A percentile compares a stretch with the other conserved stretches of the same genome.
Conservation (phyloP, 2,888 invertebrate species). For the Epinotia brunnichana region DNA sequence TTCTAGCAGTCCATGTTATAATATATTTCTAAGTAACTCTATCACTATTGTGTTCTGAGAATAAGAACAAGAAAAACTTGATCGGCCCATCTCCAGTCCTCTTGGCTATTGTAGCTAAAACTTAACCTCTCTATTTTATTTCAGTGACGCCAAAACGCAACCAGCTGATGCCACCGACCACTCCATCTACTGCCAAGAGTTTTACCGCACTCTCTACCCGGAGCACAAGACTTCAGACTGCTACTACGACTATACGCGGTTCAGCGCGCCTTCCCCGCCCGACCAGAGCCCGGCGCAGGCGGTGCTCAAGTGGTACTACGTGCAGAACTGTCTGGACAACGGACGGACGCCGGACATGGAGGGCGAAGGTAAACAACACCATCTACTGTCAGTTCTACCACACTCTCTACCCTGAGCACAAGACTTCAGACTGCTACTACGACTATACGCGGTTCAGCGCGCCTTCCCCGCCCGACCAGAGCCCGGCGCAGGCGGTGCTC, state of each 20-base stretch:
- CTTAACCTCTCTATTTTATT: not conserved
- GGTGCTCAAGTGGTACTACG: slow-evolving; percentile 68
- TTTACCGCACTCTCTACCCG: slow-evolving; percentile 70
- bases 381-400: slow-evolving; percentile 71
- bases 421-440: slow-evolving; percentile 55
- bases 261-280: slow-evolving; percentile 46
- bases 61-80: too few species aligned
- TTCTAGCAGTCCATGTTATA: too few species aligned
- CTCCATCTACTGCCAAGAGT: slow-evolving; percentile 65
- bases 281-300: slow-evolving; percentile 50
- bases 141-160: slow-evolving; percentile 24
- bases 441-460: slow-evolving; percentile 47
- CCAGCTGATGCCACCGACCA: slow-evolving; percentile 50
- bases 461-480: slow-evolving; percentile 48
- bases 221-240: slow-evolving; percentile 52
- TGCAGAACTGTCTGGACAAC: slow-evolving; percentile 63
- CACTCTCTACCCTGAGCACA: slow-evolving; percentile 62
- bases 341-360: slow-evolving; percentile 54
- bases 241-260: slow-evolving; percentile 55
- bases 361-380: slow-evolving; percentile 56
- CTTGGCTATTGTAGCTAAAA: not conserved
- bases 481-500: slow-evolving; percentile 55
- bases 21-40: too few species aligned
- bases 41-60: too few species aligned
- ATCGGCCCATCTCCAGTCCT: not conserved